A percentile compares a stretch with the other conserved stretches of the same genome.
These are phyloP conservation scores for Ameiurus melas DNA, from an alignment of 2,113 vertebrate genomes.

Conservation along the genomic window DNA sequence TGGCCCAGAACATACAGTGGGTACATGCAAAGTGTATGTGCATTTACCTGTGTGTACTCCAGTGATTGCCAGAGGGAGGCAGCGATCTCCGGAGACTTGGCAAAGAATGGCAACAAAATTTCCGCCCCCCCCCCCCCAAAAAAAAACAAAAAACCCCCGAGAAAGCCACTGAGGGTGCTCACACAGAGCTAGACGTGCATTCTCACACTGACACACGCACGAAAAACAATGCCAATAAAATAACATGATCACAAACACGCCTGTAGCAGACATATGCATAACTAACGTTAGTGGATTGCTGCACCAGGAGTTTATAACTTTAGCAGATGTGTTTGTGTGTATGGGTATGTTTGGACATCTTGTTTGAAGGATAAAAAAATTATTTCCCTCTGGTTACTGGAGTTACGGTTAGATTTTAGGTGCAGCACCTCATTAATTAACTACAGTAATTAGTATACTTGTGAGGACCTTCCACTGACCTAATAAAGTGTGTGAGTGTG, in stretches of 20 bases:
- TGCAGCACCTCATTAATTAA: neutral
- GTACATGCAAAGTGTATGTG: neutral
- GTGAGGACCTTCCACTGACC: too few species aligned
- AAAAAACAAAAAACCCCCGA: too few species aligned
- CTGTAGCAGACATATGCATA: neutral
- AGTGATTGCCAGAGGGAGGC: conserved; percentile 96
- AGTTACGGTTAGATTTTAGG: neutral
- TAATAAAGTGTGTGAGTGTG: neutral
- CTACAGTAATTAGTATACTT: neutral
- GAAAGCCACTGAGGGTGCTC: conserved; percentile 98
- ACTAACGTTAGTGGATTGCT: neutral
- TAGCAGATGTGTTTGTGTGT: neutral
- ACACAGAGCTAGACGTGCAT: conserved; percentile 90
- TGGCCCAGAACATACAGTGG: neutral
- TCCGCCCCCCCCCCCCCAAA: too few species aligned
- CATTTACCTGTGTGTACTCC: conserved; percentile 92
- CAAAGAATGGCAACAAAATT: too few species aligned
- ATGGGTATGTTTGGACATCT: neutral
- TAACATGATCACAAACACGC: neutral
- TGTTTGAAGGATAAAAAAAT: neutral
- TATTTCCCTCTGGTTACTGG: neutral
- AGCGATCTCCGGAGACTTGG: conserved; percentile 93
- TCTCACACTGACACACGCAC: conserved; percentile 82
- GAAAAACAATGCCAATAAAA: neutral
- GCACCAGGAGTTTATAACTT: neutral